Base-by-base conservation (phyloP, 2,797 vertebrate species). In the Acanthurus leucopareius region DNA sequence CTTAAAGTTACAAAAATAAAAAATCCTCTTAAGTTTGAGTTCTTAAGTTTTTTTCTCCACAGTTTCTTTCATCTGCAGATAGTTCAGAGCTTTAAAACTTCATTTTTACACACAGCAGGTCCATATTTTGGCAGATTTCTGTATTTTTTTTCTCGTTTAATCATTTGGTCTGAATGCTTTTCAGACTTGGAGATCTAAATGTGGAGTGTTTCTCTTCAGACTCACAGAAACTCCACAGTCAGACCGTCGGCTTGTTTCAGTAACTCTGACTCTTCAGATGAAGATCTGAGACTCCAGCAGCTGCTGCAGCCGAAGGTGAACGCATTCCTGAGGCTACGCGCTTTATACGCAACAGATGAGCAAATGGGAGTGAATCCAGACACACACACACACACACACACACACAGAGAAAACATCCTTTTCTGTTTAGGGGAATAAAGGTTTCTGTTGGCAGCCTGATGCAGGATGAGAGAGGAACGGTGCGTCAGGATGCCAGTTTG, bases 281-380 rank as follows among this genome's bases (percentile, higher is more conserved):
- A 51, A 52, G 28, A 15, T 2, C 4, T 2, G 32, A 60, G 80
- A 69, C 2, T n/a, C 17, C 28, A 20, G 6, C 20, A 38, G 73
- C 20, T 3, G n/a, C 60, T 14, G 35, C 6, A 28, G 32, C 60
- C 42, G 72, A 74, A 86, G 81, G 72, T 74, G 45, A 64, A 68
- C 0, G 56, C 77, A 90, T 92, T 92, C 89, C 87, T 91, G 70
- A 88, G 69, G 51, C 48, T 47, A 2, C 10, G 11, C 2, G 49
- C 35, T 82, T 89, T 52, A 91, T 90, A 38, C 3, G 11, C 80
- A 90, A 78, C 91, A 92, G 90, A 92, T 92, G 87, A 86, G 65
- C 19, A 1, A 11, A 42, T 2, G 42, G 80, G 73, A 86, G n/a
- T 1, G 19, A 14, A 49, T 82, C 74, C 87, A 89, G 47, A 83